Conservation (phyloP, 1,140 invertebrate species). For the Trinorchestia longiramus region DNA sequence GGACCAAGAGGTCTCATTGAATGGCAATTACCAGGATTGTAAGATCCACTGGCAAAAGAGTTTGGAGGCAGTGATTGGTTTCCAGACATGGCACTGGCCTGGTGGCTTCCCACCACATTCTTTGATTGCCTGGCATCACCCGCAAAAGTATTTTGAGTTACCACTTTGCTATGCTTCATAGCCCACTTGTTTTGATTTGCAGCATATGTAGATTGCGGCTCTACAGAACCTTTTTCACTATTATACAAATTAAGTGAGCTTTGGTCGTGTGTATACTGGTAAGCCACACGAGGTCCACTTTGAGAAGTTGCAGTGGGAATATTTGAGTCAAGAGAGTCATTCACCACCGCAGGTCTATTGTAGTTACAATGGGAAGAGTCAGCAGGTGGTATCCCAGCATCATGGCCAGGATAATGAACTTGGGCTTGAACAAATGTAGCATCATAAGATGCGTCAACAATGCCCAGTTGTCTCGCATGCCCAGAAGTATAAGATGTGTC, state of each 20-base stretch:
- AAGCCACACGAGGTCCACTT: background rate
- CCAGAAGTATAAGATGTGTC: background rate
- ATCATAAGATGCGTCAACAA: background rate
- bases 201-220: background rate
- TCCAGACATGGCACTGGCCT: background rate
- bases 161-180: background rate
- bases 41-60: background rate
- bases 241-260: background rate
- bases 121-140: background rate
- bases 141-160: background rate
- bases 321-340: background rate
- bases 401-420: background rate
- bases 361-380: background rate
- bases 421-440: background rate
- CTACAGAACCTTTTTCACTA: background rate
- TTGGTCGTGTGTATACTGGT: background rate
- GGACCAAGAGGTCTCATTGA: background rate
- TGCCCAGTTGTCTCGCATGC: background rate
- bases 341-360: background rate
- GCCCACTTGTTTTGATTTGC: background rate
- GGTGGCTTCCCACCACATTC: background rate
- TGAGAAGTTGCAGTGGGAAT: background rate
- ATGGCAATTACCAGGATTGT: background rate
- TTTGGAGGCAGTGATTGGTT: background rate
- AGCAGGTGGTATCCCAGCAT: background rate